Evolutionary conservation across 2,797 vertebrate species (phyloP), one percentile per base, ranked within the genome.

Genomic region (Valencia hispanica): DNA sequence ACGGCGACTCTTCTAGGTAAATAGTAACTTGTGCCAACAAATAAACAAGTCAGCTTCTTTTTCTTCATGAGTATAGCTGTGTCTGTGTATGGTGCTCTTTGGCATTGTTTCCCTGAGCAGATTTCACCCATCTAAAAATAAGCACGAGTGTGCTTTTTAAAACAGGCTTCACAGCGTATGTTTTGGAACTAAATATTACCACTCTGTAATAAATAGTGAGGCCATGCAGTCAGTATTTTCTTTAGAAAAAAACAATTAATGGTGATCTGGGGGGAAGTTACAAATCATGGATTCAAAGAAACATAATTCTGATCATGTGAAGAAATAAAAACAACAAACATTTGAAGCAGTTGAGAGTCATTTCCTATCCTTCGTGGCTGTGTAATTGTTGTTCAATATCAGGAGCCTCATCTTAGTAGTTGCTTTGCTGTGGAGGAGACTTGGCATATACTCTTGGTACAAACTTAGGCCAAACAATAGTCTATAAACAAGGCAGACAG

Each of bases 1-100:
- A 94, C 74, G 87, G 85, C 85, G 90, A 88, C 90, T 94, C 93
- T 94, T 95, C 94, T 93, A 89, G 87, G 90, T 93, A 95, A 95
- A 95, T 57, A 94, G 70, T 17, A 22, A 27, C 59, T 70, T 0
- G 59, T 84, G 85, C 80, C 82, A 85, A 70, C 84, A 65, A 72
- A 76, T 34, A 81, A 80, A 76, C 74, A 73, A 41, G 75, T 61
- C 57, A 74, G 83, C 73, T 51, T 61, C 63, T 74, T 78, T 79
- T 80, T 65, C 51, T 75, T 53, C 47, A 43, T 51, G 7, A 74
- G 68, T 77, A 63, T 74, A 75, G 71, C 77, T 66, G 71, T 81
- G 76, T 89, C 72, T 57, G 72, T 84, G 79, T 82, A 73, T 53
- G 48, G 57, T 70, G 57, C 86, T 86, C 61, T 43, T 72, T 84